These are phyloP conservation scores for Sylvilagus bachmani DNA, from an alignment of 2,113 vertebrate genomes.

Conservation along the genomic window DNA sequence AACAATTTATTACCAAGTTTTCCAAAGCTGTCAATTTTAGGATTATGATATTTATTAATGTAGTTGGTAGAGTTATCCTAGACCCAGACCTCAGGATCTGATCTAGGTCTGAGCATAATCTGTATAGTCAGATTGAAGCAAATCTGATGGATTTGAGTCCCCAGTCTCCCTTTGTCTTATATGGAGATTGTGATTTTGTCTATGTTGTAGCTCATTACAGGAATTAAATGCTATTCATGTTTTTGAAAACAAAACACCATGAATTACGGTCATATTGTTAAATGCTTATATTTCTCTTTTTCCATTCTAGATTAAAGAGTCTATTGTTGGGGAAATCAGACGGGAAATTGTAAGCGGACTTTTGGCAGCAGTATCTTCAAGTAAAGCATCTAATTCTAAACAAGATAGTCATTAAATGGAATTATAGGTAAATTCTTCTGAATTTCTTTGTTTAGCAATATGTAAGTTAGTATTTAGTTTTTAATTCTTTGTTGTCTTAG, in stretches of 20 bases:
- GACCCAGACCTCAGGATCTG: not conserved
- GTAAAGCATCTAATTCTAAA: conserved; percentile 84
- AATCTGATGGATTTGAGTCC: not conserved
- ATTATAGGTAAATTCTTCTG: conserved; percentile 84
- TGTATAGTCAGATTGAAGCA: no score
- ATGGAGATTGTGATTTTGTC: not conserved
- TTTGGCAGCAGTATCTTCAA: conserved; percentile 92
- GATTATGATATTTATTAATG: conserved; percentile 13
- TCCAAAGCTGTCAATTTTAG: not conserved
- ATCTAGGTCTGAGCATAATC: not conserved
- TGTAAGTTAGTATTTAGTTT: conserved; percentile 11
- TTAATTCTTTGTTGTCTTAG: conserved; percentile 49
- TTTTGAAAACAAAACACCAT: conserved; percentile 20
- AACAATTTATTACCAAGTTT: not conserved
- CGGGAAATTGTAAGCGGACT: conserved; percentile 96
- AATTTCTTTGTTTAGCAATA: conserved; percentile 34
- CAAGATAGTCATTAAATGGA: conserved; percentile 85
- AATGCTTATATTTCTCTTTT: conserved; percentile 56
- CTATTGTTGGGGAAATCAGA: conserved; percentile 94
- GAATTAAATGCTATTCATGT: conserved; percentile 32
- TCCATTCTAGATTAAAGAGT: conserved; percentile 94
- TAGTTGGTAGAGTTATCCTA: not conserved
- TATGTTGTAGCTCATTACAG: not conserved
- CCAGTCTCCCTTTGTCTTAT: not conserved
- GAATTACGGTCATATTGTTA: not conserved